Base-by-base conservation (phyloP, 2,113 vertebrate species). In the Potamarius usumacintae region DNA sequence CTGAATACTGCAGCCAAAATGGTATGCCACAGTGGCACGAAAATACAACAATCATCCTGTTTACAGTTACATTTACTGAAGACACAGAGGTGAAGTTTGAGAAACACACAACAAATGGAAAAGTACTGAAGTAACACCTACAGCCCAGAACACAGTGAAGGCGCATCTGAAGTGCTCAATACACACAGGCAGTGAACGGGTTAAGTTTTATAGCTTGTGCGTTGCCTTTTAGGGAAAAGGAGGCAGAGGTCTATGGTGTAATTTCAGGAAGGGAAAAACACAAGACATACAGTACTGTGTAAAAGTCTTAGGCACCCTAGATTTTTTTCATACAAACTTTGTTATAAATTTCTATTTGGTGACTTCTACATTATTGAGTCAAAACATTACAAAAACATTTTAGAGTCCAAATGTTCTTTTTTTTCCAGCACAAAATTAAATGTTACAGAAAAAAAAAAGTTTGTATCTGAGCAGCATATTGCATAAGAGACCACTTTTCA, bases 231-330 rank as follows among this genome's bases (percentile, higher is more conserved):
- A 55, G 2, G 50, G 50, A 78, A 53, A 78, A 78, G 50, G 4
- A 78, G 76, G 50, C 50, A 15, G 50, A 78, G 76, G 48, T 78
- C 4, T 78, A 53, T 7, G 18, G 42, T n/a, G 22, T 42, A 9
- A 76, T 76, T 76, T 76, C 72, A 50, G 72, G 72, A 76, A 76
- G 72, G 9, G 20, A 25, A 76, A 22, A 76, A 76, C 42, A 9
- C 25, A 50, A 50, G 34, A 42, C 34, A 42, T 42, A 42, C 34
- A 42, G 34, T 42, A 2, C 2, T 2, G 34, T 42, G 34, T 42
- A 42, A 42, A 42, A 42, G 34, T 42, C 34, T 42, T 42, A 42
- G 34, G 34, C 34, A 42, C 34, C 34, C 34, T 3, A 42, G 34
- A 42, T 42, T 42, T 42, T 42, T 42, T 42, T 42, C 34, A 42